Base-by-base conservation (phyloP, 2,888 invertebrate species). In the Parapristionchus giblindavisi region DNA sequence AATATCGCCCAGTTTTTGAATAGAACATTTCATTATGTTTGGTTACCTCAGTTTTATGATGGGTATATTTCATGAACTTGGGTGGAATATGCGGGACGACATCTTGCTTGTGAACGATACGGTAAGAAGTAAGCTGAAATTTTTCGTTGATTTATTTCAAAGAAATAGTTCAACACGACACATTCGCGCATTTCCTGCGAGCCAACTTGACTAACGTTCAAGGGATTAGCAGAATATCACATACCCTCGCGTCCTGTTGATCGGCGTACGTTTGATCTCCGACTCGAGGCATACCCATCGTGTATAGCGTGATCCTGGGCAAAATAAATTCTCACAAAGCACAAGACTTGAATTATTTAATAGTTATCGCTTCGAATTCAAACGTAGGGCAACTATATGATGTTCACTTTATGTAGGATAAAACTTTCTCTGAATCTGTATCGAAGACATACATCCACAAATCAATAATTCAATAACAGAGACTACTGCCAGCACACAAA, bases 51-150 rank as follows among this genome's bases (percentile, higher is more conserved):
- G 68, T 75, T 32, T 58, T 51, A 52, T 75, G 75, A 24, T 60
- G 58, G 8, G 60, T 38, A 38, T 70, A 68, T 17, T 60, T 60
- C 75, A 75, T 75, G n/a, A 43, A 52, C 17, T 21, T n/a, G 74
- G 74, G 58, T 8, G 77, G 77, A 5, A 61, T 27, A 29, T 77
- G 77, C 3, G 75, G 75, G 8, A 77, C 63, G 24, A 75, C 14
- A 40, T 77, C 77, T 38, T 70, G 70, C 17, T 68, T 38, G 70
- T 77, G 77, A 38, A 63, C 36, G 4, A 77, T 66, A 11, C 77
- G 75, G 48, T 21, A 77, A 17, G 60, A 54, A 43, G 51, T 27
- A 40, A 65, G 4, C 63, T 65, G 61, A 14, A 65, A 65, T 11
- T n/a, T 6, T 14, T 29, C 3, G 21, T 21, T 66, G 40, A 43